phyloP scores from a whole-genome alignment of 1,140 invertebrate genomes.

The Panagrolaimus sp. region DNA sequence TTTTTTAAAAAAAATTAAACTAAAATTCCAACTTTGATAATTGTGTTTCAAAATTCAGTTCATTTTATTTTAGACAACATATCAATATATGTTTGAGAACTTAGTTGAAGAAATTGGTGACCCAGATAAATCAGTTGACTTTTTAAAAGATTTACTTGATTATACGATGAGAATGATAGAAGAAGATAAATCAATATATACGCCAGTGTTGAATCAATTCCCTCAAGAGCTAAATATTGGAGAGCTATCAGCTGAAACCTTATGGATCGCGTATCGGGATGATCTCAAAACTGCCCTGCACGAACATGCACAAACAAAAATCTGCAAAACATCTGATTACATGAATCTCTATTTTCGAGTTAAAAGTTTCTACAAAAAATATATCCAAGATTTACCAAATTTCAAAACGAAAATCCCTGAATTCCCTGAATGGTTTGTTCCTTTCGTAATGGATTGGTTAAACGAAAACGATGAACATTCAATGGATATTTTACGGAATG shows the following conservation, averaged over 20 bases:
- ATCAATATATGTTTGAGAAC: conserved; percentile 54
- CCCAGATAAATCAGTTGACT: conserved; percentile 81
- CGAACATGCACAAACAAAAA: conserved; percentile 88
- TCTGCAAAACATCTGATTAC: conserved; percentile 94
- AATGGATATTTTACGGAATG: conserved; percentile 93
- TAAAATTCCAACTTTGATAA: no score
- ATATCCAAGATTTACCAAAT: conserved; percentile 93
- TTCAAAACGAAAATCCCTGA: conserved; percentile 86
- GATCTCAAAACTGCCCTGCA: conserved; percentile 96
- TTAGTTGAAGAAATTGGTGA: conserved; percentile 78
- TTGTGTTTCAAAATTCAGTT: no score
- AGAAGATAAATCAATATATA: conserved; percentile 95
- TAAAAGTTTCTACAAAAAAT: conserved; percentile 97
- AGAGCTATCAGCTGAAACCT: conserved; percentile 86
- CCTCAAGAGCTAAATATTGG: conserved; percentile 66
- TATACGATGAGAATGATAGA: conserved; percentile 96
- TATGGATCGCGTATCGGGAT: conserved; percentile 92
- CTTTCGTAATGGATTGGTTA: conserved; percentile 99
- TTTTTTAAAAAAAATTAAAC: no score
- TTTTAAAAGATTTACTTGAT: conserved; percentile 96
- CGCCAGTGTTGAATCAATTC: conserved; percentile 91
- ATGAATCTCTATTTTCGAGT: conserved; percentile 91
- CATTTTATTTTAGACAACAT: conserved; percentile 49
- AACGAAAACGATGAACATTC: conserved; percentile 99
- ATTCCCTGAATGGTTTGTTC: conserved; percentile 98